phyloP scores from a whole-genome alignment of 2,888 invertebrate genomes.

The Tribolium freemani region DNA sequence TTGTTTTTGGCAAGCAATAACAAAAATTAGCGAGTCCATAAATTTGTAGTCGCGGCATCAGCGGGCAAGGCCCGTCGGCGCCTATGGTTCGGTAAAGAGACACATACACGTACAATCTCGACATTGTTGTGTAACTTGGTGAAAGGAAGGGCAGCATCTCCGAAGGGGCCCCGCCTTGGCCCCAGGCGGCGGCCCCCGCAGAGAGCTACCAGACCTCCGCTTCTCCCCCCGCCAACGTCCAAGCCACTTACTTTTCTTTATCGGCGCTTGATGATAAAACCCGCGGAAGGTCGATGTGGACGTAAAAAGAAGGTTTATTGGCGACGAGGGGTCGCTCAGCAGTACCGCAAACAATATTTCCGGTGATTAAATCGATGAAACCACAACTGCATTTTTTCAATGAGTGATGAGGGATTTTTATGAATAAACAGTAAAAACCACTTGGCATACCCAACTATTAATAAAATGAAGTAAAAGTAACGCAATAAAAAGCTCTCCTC shows the following conservation, averaged over 20 bases:
- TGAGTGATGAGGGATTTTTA: too few species aligned
- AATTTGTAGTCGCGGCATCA: not conserved
- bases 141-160: conserved; percentile 69
- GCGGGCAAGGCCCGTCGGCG: conserved; percentile 3
- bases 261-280: conserved; percentile 23
- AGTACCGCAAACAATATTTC: not conserved
- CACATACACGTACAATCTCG: conserved; percentile 54
- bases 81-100: conserved; percentile 31
- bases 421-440: too few species aligned
- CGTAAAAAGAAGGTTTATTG: conserved; percentile 9
- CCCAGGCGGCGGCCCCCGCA: conserved; percentile 66
- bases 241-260: conserved; percentile 42
- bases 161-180: conserved; percentile 66
- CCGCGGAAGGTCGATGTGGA: conserved; percentile 12
- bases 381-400: not conserved
- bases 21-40: conserved; percentile 12
- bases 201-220: conserved; percentile 58
- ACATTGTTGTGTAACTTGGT: conserved; percentile 66
- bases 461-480: too few species aligned
- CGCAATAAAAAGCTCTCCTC: too few species aligned
- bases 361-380: not conserved
- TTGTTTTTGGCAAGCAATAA: conserved; percentile 4
- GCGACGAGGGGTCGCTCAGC: not conserved
- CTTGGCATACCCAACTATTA: too few species aligned
- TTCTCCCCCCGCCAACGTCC: conserved; percentile 46